Base-by-base conservation (phyloP, 1,140 invertebrate genomes). In the Lepidotrigona ventralis region DNA sequence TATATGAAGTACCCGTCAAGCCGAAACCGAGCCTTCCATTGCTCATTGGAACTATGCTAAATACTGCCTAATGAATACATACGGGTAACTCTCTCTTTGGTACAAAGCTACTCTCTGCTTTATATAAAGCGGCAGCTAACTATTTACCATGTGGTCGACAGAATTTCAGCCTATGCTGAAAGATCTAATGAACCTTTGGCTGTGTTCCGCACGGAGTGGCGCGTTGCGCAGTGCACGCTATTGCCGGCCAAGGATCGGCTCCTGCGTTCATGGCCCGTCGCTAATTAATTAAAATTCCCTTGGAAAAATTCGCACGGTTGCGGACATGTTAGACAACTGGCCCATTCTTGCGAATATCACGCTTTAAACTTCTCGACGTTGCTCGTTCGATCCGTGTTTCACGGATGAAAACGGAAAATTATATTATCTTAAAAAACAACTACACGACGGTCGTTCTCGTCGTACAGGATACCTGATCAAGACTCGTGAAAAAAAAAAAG, bases 41-140 rank as follows among this genome's bases (percentile, higher is more conserved):
- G 66, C 68, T 63, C 80, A 68, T 63, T 78, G 63, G 56, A 86
- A 88, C 85, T 88, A 86, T 84, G 87, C 86, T 92, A 92, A 92
- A 91, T 91, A 91, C 87, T 82, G 76, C 85, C 88, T 93, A 93
- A 93, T 91, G 91, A 92, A 91, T 91, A 86, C 89, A 92, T 93
- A 91, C 91, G 91, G 91, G 92, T 79, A 79, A 83, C 89, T 91
- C 88, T 91, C 91, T 92, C 91, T 92, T 93, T 93, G 92, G 91
- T 88, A 92, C 90, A 92, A 91, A 90, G 91, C 86, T 87, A 82
- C 89, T 84, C 79, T 72, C 75, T 79, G 90, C 86, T 91, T 89
- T 86, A 89, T 90, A 92, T 87, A 91, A 89, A 87, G 90, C 86
- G 75, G 70, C 78, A 83, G 86, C 85, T 75, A 86, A 83, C 74